phyloP scores from a whole-genome alignment of 2,888 invertebrate genomes.

The Heteropelma amictum region DNA sequence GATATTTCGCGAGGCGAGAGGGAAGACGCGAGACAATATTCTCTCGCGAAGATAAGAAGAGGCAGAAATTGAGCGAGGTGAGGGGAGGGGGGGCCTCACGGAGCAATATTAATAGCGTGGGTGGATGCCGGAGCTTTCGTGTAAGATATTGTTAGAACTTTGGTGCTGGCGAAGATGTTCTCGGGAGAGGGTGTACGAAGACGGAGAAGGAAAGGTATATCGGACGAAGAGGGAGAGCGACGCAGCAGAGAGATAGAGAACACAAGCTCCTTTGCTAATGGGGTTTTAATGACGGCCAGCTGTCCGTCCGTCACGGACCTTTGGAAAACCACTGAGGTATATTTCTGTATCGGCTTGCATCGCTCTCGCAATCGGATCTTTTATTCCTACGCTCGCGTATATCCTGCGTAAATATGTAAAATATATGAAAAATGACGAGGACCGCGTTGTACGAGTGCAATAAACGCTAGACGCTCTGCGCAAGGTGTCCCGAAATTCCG shows the following conservation, averaged over 20 bases:
- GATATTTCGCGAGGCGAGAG: conserved; percentile 18
- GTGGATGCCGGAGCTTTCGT: conserved; percentile 69
- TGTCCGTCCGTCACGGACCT: conserved; percentile 75
- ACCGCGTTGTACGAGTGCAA: conserved; percentile 1
- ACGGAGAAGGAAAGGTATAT: neutral
- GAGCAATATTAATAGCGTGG: conserved; percentile 75
- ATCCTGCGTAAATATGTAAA: neutral
- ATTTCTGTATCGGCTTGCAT: conserved; percentile 69
- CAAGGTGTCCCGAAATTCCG: too few species aligned
- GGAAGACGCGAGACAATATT: neutral
- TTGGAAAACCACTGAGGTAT: conserved; percentile 72
- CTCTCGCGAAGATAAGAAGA: neutral
- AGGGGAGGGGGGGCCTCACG: conserved; percentile 39
- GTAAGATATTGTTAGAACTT: conserved; percentile 76
- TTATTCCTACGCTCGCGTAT: neutral
- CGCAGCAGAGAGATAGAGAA: conserved; percentile 64
- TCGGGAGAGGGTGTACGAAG: conserved; percentile 46
- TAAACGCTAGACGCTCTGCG: conserved; percentile 18
- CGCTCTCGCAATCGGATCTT: conserved; percentile 49
- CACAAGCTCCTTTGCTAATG: conserved; percentile 66
- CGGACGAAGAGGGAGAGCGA: conserved; percentile 58
- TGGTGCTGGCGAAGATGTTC: conserved; percentile 65
- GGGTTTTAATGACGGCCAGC: conserved; percentile 78
- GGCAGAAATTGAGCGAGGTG: neutral
- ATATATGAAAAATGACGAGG: neutral